These are phyloP conservation scores for Anoplius nigerrimus DNA, from an alignment of 2,888 invertebrate species.

Conservation along the genomic window DNA sequence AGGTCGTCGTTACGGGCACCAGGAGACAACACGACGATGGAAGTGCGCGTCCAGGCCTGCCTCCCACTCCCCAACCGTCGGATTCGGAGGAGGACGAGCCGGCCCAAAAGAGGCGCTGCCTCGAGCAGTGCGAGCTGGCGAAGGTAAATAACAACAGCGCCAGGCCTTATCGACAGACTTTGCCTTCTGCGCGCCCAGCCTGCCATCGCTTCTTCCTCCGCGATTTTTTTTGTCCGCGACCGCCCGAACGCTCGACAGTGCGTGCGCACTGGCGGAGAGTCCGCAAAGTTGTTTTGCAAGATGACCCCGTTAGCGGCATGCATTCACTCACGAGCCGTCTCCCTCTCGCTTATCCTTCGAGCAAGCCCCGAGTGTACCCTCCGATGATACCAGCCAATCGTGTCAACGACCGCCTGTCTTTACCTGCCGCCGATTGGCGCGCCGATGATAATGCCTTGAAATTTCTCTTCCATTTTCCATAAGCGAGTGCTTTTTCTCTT, in stretches of 20 bases:
- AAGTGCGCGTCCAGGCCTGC: constrained; percentile 52
- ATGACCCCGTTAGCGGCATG: constrained; percentile 48
- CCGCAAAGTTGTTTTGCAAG: constrained; percentile 46
- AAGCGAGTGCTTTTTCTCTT: no score
- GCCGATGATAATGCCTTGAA: no score
- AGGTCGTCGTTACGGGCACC: constrained; percentile 5
- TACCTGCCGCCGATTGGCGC: no score
- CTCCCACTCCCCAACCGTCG: constrained; percentile 88
- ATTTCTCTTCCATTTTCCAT: no score
- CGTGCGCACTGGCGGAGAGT: constrained; percentile 16
- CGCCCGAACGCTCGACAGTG: constrained; percentile 1
- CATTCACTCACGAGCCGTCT: constrained; percentile 44
- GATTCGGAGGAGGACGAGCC: constrained; percentile 87
- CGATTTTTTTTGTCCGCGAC: constrained; percentile 30
- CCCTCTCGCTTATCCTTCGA: constrained; percentile 52
- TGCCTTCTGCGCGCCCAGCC: constrained; percentile 12
- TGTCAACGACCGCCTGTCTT: no score
- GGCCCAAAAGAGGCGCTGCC: constrained; percentile 74
- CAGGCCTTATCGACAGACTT: constrained; percentile 18
- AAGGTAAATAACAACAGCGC: constrained; percentile 64
- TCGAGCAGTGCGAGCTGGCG: constrained; percentile 78
- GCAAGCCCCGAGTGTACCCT: constrained; percentile 33
- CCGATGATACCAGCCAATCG: constrained; percentile 21
- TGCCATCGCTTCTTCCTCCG: constrained; percentile 14
- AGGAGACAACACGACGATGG: constrained; percentile 33